Evolutionary conservation across 2,797 vertebrate species (phyloP), one percentile per base, ranked within the genome.

Genomic region (Oophaga sylvatica): DNA sequence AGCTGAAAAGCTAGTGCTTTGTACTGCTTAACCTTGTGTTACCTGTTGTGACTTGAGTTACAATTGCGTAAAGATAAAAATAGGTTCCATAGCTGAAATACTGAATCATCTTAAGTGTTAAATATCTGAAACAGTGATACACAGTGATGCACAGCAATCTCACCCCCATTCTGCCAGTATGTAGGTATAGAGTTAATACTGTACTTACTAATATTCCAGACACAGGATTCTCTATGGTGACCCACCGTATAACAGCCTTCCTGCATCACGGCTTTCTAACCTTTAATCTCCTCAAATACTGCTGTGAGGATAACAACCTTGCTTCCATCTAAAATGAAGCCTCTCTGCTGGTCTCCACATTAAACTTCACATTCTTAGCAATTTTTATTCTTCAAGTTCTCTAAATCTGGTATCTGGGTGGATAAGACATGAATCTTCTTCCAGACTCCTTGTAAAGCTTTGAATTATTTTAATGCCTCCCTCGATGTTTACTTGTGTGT

Each of bases 241-340:
- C 75, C 26, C 45, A 79, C 59, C 79, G n/a, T 65, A 79, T 68
- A 85, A 48, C 84, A 85, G 75, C 84, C 8, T 85, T 76, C 84
- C 62, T 67, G 84, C 62, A 85, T 85, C 84, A 85, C 53, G 31
- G 76, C 63, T 78, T 65, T 70, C 60, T 79, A 85, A 78, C 73
- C 76, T 59, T 85, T 68, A 78, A 85, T 85, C 75, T 85, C 63
- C 65, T 68, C 75, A 85, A 22, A 85, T 26, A 12, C 84, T 79
- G 84, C 76, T 85, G 83, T 65, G 83, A 76, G 71, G 70, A 84
- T 84, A 84, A 84, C 83, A 84, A 84, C 41, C 70, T 77, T 77
- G 71, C 57, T 56, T 76, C 59, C 41, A 57, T 76, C 71, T 53
- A 53, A 29, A 84, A 60, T 84, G 71, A 48, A 84, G 83, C 63